Evolutionary conservation across 2,888 invertebrate species (phyloP).

Genomic region (Mythimna loreyi): DNA sequence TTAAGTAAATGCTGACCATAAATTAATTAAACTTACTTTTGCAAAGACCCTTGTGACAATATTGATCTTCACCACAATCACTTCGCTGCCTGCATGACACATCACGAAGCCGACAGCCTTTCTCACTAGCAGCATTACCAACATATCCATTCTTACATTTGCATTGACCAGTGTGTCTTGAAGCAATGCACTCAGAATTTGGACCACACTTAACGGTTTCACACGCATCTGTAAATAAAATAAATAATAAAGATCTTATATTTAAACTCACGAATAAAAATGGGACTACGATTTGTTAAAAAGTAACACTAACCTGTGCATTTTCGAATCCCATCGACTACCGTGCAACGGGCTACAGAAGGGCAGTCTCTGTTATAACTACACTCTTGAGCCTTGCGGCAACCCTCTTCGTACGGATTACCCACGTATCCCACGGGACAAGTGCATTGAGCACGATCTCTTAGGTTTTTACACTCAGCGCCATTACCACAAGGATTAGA

Average conservation of each 20-base stretch:
- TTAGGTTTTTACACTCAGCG: constrained; percentile 94
- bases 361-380: constrained; percentile 95
- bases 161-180: constrained; percentile 94
- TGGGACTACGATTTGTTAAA: neutral
- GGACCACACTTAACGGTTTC: constrained; percentile 94
- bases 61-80: constrained; percentile 95
- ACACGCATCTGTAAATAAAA: constrained; percentile 92
- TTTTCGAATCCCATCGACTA: constrained; percentile 93
- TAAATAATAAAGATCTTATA: neutral
- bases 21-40: constrained; percentile 90
- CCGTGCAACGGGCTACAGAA: constrained; percentile 94
- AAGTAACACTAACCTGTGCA: constrained; percentile 91
- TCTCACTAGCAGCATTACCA: constrained; percentile 93
- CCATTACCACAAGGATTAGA: constrained; percentile 95
- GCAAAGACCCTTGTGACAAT: constrained; percentile 95
- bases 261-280: neutral
- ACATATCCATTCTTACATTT: constrained; percentile 95
- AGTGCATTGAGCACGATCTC: constrained; percentile 95
- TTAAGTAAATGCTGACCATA: neutral
- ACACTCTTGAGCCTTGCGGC: constrained; percentile 96
- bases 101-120: constrained; percentile 94
- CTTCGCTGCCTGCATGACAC: constrained; percentile 93
- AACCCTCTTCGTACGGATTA: constrained; percentile 96
- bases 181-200: constrained; percentile 95
- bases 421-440: constrained; percentile 96